Evolutionary conservation across 2,797 vertebrate genomes (phyloP).

Genomic region (Protonibea diacanthus): DNA sequence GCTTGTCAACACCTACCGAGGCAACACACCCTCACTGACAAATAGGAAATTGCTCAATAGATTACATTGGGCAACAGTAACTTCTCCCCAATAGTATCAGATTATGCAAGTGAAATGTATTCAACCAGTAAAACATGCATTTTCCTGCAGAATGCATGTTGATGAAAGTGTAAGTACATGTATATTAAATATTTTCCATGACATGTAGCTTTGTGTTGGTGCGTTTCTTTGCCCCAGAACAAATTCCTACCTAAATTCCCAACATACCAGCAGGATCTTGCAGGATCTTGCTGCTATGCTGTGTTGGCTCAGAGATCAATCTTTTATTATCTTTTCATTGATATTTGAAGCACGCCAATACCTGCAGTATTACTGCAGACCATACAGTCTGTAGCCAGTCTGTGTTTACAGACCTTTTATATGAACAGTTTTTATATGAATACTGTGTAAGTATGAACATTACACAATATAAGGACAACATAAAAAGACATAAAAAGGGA

Average conservation of each 20-base stretch:
- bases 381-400: not conserved
- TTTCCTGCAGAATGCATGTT: not conserved
- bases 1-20: not conserved
- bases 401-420: not conserved
- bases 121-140: not conserved
- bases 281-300: conserved; percentile 5
- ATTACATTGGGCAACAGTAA: conserved; percentile 30
- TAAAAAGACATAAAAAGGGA: not conserved
- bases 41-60: conserved; percentile 60
- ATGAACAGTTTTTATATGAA: not conserved
- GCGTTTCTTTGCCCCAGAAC: not conserved
- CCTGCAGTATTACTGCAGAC: not conserved
- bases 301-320: not conserved
- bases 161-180: not conserved
- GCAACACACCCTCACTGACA: conserved; percentile 24
- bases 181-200: not conserved
- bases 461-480: not conserved
- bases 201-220: not conserved
- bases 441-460: no score
- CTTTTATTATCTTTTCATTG: not conserved
- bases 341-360: not conserved
- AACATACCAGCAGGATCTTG: not conserved
- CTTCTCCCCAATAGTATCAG: not conserved
- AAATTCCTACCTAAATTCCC: not conserved
- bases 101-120: conserved; percentile 18